Evolutionary conservation across 1,140 invertebrate species (phyloP), one percentile per base, ranked within the genome.

Genomic region (Araneus ventricosus): DNA sequence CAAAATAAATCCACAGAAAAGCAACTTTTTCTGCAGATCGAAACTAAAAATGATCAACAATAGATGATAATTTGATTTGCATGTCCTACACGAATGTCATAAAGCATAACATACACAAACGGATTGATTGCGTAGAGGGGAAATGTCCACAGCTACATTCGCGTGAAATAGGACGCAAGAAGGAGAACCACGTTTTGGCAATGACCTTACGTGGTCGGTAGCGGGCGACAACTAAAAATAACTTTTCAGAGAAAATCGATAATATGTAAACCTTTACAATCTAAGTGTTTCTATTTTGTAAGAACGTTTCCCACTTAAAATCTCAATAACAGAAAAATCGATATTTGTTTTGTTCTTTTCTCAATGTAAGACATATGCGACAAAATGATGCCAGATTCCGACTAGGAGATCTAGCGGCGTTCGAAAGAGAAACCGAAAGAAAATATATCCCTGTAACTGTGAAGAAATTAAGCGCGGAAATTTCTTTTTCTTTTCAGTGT

Each of bases 161-260:
- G 63, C 61, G 41, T 61, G 57, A 93, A 59, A 85, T 93, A 93
- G 91, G 91, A 93, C 91, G 91, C 90, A 93, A 86, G 91, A 93
- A 93, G 91, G 91, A 88, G 91, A 93, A 34, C 63, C 85, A 87
- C 91, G 91, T 93, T 93, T 93, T 93, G 91, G 91, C 91, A 93
- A 93, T 93, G 91, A 93, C 91, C 91, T 93, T 93, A 93, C 27
- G 57, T 70, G 59, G 61, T 93, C 85, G 82, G 91, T 93, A 63
- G 67, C 84, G 85, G 63, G 52, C n/a, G 85, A 86, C 70, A 45
- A 61, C 59, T 52, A 92, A 86, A 92, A 92, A 92, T 85, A 86
- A 70, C 90, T 70, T 80, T 80, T 34, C 8, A n/a, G n/a, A 67
- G 34, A 90, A 88, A 87, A 87, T 90, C 88, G 39, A 80, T 90